Base-by-base conservation (phyloP, 2,797 vertebrate species). In the Urophycis tenuis region DNA sequence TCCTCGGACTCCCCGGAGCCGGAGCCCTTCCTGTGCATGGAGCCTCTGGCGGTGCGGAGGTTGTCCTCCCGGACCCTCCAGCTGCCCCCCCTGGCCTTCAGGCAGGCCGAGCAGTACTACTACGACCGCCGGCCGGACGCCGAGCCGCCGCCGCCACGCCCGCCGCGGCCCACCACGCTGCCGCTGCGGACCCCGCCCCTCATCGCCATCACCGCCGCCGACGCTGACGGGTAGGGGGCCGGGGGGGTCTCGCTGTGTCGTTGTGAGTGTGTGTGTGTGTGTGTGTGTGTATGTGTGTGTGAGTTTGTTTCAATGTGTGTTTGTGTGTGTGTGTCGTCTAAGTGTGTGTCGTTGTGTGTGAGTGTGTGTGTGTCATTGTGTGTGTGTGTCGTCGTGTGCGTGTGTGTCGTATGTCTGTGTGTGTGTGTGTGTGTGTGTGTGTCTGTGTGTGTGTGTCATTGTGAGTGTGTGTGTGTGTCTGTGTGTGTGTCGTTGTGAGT, bases 201-300 rank as follows among this genome's bases (percentile, higher is more conserved):
- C 86, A 99, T 98, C 74, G 96, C 96, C 80, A 97, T 99, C 88
- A 99, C 96, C 3, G 92, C 96, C 0, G 96, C 95, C 1, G 96
- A 98, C 78, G 92, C 92, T 76, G 93, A 87, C 92, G 95, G 97
- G 97, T 99, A 94, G 89, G 87, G 81, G 0, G 0, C 29, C 33
- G n/a, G 78, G 35, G 19, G 33, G 34, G 36, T 19, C 31, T 10
- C 4, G 14, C 15, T 53, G 49, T 53, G 53, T n/a, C 6, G n/a
- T 19, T 60, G 8, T 7, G 41, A 9, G 49, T n/a, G 19, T 60
- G 49, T n/a, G 6, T 15, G 5, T 53, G 45, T 22, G 49, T 53
- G 49, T n/a, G 19, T n/a, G 5, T 60, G 53, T 60, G 53, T 60
- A n/a, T n/a, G 22, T 25, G 53, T 60, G 45, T 12, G 14, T 53